Base-by-base conservation (phyloP, 1,140 invertebrate genomes). In the Trachymyrmex septentrionalis region DNA sequence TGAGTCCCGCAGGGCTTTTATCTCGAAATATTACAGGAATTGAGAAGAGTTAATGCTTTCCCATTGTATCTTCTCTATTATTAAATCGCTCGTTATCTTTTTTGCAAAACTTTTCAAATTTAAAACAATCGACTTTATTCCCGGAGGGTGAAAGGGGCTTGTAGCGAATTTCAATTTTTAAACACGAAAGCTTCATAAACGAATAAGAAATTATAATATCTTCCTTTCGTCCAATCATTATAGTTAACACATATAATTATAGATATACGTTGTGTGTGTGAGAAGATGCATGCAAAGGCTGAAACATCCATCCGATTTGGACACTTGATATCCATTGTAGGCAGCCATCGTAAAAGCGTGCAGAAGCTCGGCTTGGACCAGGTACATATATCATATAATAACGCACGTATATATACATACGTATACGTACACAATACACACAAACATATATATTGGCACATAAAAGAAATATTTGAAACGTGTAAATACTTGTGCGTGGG, bases 291-390 rank as follows among this genome's bases (percentile, higher is more conserved):
- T 91, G 90, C 89, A 91, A 81, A 84, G 82, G 73, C 27, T 84
- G 57, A 75, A 89, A 90, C 89, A 90, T 87, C 75, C 76, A 90
- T 88, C 72, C 48, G 50, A 77, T 76, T 59, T 77, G 71, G 73
- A 77, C 69, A 89, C 73, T 81, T 78, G 53, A 84, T 81, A 72
- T 53, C 85, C 72, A 88, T 69, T 59, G 59, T 86, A 69, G 59
- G 88, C 92, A 94, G 93, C 91, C 91, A 92, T 86, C 89, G 91
- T 91, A 86, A 89, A 94, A 94, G 94, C 93, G 94, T 94, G 94
- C 92, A 94, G 38, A 94, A 94, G 93, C 93, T 93, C 90, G 89
- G 93, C 92, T 91, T 93, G 92, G 80, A 38, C 91, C 86, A 86
- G 89, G 89, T 91, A 34, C 87, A 63, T 59, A 27, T 34, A 61